A percentile compares a stretch with the other conserved stretches of the same genome.
Conservation (phyloP, 2,888 invertebrate genomes). For the Apomyelois bistriatella region DNA sequence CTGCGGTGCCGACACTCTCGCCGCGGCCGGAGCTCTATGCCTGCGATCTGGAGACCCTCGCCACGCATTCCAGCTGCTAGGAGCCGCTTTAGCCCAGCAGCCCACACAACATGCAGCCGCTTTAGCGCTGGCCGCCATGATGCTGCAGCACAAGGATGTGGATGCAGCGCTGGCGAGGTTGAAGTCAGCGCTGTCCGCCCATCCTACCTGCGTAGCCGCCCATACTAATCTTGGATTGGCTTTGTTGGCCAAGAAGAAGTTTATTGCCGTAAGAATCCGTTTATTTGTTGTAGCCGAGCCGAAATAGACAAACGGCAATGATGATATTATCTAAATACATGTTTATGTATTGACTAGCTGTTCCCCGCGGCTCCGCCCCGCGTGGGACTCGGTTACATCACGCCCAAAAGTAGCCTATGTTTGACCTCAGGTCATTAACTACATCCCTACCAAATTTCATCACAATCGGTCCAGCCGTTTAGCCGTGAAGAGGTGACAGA, state of each 20-base stretch:
- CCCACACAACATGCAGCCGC: conserved; percentile 70
- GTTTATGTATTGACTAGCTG: no score
- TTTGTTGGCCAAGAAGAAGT: conserved; percentile 65
- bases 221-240: conserved; percentile 66
- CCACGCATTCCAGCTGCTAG: conserved; percentile 75
- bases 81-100: conserved; percentile 72
- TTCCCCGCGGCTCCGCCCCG: no score
- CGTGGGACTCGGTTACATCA: no score
- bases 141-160: conserved; percentile 70
- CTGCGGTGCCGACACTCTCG: conserved; percentile 74
- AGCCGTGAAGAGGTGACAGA: no score
- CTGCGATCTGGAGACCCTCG: conserved; percentile 71
- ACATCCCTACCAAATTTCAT: no score
- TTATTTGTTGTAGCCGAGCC: not conserved
- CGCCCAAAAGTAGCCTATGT: no score
- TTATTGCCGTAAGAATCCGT: conserved; percentile 53
- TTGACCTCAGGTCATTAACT: no score
- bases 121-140: conserved; percentile 76
- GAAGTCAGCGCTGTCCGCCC: conserved; percentile 67
- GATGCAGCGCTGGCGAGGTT: conserved; percentile 71
- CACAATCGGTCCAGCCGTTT: no score
- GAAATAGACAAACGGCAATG: no score
- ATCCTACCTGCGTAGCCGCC: conserved; percentile 67
- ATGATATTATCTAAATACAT: no score
- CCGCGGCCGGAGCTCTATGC: conserved; percentile 72